A percentile compares a stretch with the other conserved stretches of the same genome.
Conservation (phyloP, 2,797 vertebrate genomes). For the Sciaenops ocellatus region DNA sequence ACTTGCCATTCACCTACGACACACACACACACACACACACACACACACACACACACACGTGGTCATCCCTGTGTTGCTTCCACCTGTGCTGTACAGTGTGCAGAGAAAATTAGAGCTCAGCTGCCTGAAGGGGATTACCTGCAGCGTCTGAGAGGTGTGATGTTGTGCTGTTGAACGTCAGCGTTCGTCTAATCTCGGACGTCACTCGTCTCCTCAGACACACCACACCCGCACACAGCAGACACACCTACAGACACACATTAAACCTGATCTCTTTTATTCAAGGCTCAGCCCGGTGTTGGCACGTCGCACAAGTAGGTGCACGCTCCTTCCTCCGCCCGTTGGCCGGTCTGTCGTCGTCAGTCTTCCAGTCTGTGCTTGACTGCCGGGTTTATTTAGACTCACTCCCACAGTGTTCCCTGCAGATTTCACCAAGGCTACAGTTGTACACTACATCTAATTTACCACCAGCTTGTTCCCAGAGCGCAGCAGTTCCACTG, state of each 20-base stretch:
- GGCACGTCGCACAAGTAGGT: constrained; percentile 12
- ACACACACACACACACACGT: constrained; percentile 11
- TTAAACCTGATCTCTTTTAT: background rate
- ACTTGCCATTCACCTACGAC: constrained; percentile 41
- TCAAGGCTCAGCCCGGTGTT: background rate
- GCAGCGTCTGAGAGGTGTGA: constrained; percentile 16
- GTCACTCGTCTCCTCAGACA: constrained; percentile 3
- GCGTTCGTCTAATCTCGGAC: constrained; percentile 31
- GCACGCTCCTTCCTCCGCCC: background rate
- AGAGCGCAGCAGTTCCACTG: constrained; percentile 1
- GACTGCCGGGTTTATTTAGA: constrained; percentile 35
- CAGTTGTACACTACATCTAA: constrained; percentile 29
- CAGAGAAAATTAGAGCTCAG: constrained; percentile 31
- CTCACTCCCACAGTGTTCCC: constrained; percentile 47
- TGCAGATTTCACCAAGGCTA: constrained; percentile 53
- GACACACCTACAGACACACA: constrained; percentile 5
- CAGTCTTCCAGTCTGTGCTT: background rate
- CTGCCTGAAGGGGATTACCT: constrained; percentile 39
- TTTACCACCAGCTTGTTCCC: constrained; percentile 29
- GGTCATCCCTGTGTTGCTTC: background rate
- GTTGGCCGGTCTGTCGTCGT: background rate
- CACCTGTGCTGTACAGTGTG: background rate
- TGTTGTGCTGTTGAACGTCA: constrained; percentile 24
- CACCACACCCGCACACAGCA: constrained; percentile 8
- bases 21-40: constrained; percentile 20